Conservation (phyloP, 2,888 invertebrate species). For the Atrina japonica region DNA sequence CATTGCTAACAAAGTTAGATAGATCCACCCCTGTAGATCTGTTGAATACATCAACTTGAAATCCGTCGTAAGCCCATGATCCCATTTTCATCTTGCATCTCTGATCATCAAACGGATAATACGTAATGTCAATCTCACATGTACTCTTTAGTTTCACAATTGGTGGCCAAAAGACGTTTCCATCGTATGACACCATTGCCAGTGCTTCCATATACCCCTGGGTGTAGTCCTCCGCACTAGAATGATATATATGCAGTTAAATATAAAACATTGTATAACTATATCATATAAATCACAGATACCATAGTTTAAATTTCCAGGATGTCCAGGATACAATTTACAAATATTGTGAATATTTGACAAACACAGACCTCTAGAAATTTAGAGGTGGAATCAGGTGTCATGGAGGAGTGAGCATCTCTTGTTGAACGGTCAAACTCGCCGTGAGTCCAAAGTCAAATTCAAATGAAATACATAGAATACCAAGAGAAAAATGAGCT, state of each 20-base stretch:
- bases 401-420: too few relatives aligned
- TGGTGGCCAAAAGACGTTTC: slow-evolving; percentile 78
- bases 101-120: slow-evolving; percentile 73
- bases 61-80: slow-evolving; percentile 78
- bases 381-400: too few relatives aligned
- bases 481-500: too few relatives aligned
- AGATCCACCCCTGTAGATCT: slow-evolving; percentile 73
- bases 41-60: slow-evolving; percentile 76
- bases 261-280: not conserved
- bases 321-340: too few relatives aligned
- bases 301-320: too few relatives aligned
- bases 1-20: slow-evolving; percentile 76
- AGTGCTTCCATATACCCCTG: slow-evolving; percentile 83
- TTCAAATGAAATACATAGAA: too few relatives aligned
- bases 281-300: too few relatives aligned
- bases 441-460: too few relatives aligned
- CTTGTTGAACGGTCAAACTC: too few relatives aligned
- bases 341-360: too few relatives aligned
- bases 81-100: slow-evolving; percentile 75
- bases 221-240: slow-evolving; percentile 65
- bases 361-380: too few relatives aligned
- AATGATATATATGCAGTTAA: not conserved
- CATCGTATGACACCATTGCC: slow-evolving; percentile 81
- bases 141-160: slow-evolving; percentile 77
- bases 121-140: slow-evolving; percentile 73